phyloP scores from a whole-genome alignment of 2,113 vertebrate genomes.

The Panurus biarmicus region DNA sequence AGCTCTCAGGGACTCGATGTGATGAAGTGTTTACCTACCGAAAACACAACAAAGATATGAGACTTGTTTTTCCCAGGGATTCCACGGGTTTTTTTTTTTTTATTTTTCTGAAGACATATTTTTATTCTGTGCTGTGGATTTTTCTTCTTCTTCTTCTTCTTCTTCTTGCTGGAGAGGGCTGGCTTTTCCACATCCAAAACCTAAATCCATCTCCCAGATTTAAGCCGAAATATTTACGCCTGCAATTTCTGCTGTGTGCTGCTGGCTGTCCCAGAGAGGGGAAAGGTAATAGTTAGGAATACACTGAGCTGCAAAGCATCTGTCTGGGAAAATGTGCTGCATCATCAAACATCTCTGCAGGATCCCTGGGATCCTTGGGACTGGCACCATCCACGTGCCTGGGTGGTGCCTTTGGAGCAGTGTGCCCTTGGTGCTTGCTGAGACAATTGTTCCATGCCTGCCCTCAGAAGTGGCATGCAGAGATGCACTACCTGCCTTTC shows the following conservation, averaged over 20 bases:
- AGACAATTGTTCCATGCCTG: fast-evolving
- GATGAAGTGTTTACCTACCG: neutral
- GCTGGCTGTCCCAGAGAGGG: neutral
- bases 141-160: neutral
- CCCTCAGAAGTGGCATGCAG: neutral
- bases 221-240: neutral
- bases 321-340: neutral
- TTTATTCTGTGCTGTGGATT: neutral
- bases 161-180: neutral
- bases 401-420: fast-evolving
- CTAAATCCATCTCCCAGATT: neutral
- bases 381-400: neutral
- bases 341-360: neutral
- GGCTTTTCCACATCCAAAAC: neutral
- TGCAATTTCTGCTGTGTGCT: neutral
- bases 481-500: neutral
- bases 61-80: neutral
- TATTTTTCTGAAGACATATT: neutral
- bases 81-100: neutral
- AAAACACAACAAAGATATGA: neutral
- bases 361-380: neutral
- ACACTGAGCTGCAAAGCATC: neutral
- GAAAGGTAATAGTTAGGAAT: neutral
- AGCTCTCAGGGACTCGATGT: fast-evolving
- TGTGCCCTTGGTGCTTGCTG: neutral